Base-by-base conservation (phyloP, 1,140 invertebrate species). In the Formica selysi region DNA sequence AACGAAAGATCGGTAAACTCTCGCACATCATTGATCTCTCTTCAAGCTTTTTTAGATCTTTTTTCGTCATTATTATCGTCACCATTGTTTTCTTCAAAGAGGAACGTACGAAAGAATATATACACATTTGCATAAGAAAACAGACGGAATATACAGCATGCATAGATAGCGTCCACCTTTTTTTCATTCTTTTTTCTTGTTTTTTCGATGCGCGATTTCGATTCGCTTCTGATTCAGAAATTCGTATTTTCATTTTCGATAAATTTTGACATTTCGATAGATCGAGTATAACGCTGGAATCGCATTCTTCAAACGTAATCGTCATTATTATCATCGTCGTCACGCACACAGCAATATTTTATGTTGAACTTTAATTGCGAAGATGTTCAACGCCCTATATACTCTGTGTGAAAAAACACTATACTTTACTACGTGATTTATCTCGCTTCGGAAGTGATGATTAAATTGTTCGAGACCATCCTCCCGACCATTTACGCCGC, bases 401-500 rank as follows among this genome's bases (percentile, higher is more conserved):
- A 65, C 22, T 57, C 19, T 38, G 76, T 79, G 54, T 85, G 70
- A 89, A 76, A 86, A 73, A 89, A 89, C 87, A 71, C 87, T 89
- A 89, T 76, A 76, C 68, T 68, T 89, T 62, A 70, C 88, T 89
- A 89, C 74, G 87, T 86, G 86, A 88, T 86, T 89, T 62, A 67
- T 89, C 64, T 59, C 38, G 54, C 71, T 86, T 74, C 57, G 16
- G 74, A 41, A 38, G 4, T 84, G 57, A 36, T 44, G 57, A 64
- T 62, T 78, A 78, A 78, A 79, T 79, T 68, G 26, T 51, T 51
- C 16, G 48, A 51, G 62, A 41, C 29, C 76, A 29, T 68, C 51
- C 13, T 67, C 61, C n/a, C 61, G 76, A 51, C 29, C 76, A 51
- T 67, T 16, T 22, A 62, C n/a, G 29, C 29, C 26, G 41, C 10